Percentiles rank a stretch among this genome's conserved stretches.
Evolutionary conservation across 2,797 vertebrate species (phyloP).

Genomic region (Paramormyrops hopkinsi): DNA sequence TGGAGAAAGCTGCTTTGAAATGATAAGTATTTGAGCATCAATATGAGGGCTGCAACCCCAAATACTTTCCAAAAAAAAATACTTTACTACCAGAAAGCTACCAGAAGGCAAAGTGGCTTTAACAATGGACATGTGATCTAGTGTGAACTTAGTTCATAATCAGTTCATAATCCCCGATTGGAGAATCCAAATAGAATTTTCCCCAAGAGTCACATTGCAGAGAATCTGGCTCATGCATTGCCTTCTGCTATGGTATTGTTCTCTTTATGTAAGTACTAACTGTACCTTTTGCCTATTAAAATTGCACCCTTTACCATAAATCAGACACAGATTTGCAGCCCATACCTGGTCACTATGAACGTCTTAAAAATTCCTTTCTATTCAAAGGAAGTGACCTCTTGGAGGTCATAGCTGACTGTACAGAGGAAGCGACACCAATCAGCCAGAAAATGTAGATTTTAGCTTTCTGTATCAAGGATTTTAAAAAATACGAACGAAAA

Average conservation of each 20-base stretch:
- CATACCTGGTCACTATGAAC: not conserved
- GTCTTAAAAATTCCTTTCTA: not conserved
- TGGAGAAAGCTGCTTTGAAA: not conserved
- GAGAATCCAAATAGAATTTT: not conserved
- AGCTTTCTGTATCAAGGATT: not conserved
- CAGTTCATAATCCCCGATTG: not conserved
- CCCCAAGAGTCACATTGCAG: not conserved
- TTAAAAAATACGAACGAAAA: not conserved
- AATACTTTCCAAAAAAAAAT: not conserved
- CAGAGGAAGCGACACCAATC: not conserved
- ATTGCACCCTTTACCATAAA: not conserved
- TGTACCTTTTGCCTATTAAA: not conserved
- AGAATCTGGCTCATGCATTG: not conserved
- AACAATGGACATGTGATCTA: not conserved
- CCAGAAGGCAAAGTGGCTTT: not conserved
- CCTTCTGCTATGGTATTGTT: not conserved
- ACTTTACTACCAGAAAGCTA: not conserved
- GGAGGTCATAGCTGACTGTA: not conserved
- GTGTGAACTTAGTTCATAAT: not conserved
- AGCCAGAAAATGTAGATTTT: not conserved
- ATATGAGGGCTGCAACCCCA: not conserved
- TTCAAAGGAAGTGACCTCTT: not conserved
- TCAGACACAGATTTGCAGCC: not conserved
- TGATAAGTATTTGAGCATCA: not conserved
- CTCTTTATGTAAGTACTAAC: not conserved